Base-by-base conservation (phyloP, 2,113 vertebrate genomes). In the Austrofundulus limnaeus region DNA sequence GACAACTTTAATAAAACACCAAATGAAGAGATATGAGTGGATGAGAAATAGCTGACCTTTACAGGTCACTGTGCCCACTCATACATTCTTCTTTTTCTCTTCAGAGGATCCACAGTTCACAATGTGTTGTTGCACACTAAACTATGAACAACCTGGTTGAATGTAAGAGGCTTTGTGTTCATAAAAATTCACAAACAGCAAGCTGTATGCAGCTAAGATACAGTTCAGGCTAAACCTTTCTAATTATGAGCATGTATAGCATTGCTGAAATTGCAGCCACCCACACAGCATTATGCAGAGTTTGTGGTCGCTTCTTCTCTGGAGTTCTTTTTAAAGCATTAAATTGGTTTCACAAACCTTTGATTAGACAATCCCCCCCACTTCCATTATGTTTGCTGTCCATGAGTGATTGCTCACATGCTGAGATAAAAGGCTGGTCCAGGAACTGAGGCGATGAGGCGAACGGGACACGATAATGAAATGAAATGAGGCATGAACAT, bases 401-500 rank as follows among this genome's bases (percentile, higher is more conserved):
- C 80, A 75, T 90, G 85, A 90, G 78, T 76, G 80, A 88, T 84
- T 82, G 80, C 67, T 76, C 51, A 62, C 85, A 82, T 60, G 78
- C 80, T 67, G 85, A 85, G 86, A 88, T 88, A 77, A 89, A 90
- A 89, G 81, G 76, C 66, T 72, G 64, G 82, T 53, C 67, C 66
- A 61, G 77, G 76, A 82, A 55, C 80, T n/a, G 72, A 78, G 75
- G 82, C 80, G 75, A 82, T 73, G 86, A 83, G 80, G 77, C 83
- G 75, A 78, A 81, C 31, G 72, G 83, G 78, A 88, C 69, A 54
- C 50, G 75, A 83, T 89, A 89, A 89, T 90, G 84, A 90, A 89
- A 88, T 80, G 68, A 90, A 90, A 90, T 90, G 87, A 90, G 84
- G 78, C 79, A 38, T 89, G 86, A 89, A 88, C 83, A 66, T 68